These are phyloP conservation scores for Taphrorychus bicolor DNA, from an alignment of 2,888 invertebrate species.

Conservation along the genomic window DNA sequence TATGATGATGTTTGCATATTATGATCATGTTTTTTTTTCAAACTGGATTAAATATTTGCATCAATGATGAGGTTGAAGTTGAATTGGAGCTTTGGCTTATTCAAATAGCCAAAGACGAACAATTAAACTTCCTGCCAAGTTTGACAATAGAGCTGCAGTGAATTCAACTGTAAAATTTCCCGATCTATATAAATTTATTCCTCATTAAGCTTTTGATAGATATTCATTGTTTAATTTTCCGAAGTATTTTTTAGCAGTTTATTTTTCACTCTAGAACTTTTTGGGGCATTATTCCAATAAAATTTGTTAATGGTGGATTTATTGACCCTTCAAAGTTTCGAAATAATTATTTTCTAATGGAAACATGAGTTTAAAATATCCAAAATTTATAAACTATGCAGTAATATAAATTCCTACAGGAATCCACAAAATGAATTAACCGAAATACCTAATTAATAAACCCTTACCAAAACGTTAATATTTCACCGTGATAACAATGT, in stretches of 20 bases:
- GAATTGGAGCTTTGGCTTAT: neutral
- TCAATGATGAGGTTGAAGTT: neutral
- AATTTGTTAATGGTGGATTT: neutral
- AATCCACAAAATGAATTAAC: neutral
- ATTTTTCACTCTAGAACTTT: too few relatives aligned
- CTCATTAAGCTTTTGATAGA: neutral
- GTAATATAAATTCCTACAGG: neutral
- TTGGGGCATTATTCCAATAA: too few relatives aligned
- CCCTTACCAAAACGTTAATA: neutral
- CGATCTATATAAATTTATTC: neutral
- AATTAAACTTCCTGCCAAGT: conserved; percentile 7
- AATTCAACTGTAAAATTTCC: conserved; percentile 2
- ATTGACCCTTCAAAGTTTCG: neutral
- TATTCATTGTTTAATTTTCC: neutral
- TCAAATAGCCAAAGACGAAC: neutral
- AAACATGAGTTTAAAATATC: neutral
- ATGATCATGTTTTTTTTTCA: neutral
- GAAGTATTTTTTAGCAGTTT: neutral
- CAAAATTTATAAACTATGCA: neutral
- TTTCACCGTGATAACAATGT: conserved; percentile 2
- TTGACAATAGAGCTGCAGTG: neutral
- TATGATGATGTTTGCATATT: neutral
- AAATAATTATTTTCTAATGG: neutral
- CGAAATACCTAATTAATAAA: conserved; percentile 3
- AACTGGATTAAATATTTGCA: neutral